These are phyloP conservation scores for Platanista minor DNA, from an alignment of 2,113 vertebrate species.

Conservation along the genomic window DNA sequence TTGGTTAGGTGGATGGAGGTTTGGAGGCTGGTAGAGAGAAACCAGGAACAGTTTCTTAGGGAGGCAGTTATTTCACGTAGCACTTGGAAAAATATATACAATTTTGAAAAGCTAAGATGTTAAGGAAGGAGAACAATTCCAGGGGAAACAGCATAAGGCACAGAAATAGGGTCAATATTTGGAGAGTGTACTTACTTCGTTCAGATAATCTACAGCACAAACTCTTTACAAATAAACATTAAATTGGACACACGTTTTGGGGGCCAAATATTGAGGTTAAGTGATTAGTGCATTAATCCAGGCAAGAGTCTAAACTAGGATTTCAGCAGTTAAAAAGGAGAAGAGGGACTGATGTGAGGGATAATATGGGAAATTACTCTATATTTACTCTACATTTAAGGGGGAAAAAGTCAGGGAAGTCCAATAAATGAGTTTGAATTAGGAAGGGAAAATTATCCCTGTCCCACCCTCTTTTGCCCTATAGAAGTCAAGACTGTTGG, in stretches of 20 bases:
- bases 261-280: not conserved
- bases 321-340: not conserved
- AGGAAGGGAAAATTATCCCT: constrained; percentile 4
- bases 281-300: not conserved
- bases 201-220: not conserved
- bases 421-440: not conserved
- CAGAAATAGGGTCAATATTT: not conserved
- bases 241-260: not conserved
- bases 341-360: not conserved
- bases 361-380: not conserved
- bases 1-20: not conserved
- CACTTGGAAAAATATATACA: not conserved
- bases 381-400: not conserved
- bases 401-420: not conserved
- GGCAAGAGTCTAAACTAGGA: not conserved
- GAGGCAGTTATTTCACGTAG: not conserved
- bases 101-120: not conserved
- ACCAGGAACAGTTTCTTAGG: not conserved
- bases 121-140: not conserved
- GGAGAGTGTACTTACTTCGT: not conserved
- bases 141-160: not conserved
- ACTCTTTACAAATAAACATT: not conserved
- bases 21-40: not conserved
- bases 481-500: not conserved
- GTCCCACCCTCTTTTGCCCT: not conserved